These are phyloP conservation scores for Semaprochilodus insignis DNA, from an alignment of 2,797 vertebrate species.

Conservation along the genomic window DNA sequence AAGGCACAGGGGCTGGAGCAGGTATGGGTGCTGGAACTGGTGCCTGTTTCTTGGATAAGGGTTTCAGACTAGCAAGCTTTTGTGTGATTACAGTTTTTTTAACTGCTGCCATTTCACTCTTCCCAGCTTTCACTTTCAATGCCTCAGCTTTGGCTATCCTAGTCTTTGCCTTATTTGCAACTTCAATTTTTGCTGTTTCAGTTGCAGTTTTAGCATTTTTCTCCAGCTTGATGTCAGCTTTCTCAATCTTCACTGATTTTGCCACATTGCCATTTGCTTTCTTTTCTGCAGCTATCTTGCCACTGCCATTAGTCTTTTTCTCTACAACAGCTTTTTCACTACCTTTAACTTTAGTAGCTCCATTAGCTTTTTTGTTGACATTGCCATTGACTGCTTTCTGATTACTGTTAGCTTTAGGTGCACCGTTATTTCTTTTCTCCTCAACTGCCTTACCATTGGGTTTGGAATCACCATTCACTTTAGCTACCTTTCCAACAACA, in stretches of 20 bases:
- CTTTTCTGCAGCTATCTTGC: conserved; percentile 9
- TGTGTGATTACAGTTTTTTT: not conserved
- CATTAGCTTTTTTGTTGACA: conserved; percentile 68
- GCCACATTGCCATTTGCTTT: conserved; percentile 44
- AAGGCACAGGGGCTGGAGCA: conserved; percentile 45
- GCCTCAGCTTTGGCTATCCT: conserved; percentile 51
- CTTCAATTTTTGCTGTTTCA: conserved; percentile 19
- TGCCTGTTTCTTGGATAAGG: conserved; percentile 60
- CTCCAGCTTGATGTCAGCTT: conserved; percentile 68
- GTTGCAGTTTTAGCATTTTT: conserved; percentile 47
- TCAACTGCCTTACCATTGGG: conserved; percentile 54
- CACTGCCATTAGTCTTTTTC: conserved; percentile 19
- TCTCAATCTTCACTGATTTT: conserved; percentile 52
- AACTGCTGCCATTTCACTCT: conserved; percentile 10
- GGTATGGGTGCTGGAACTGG: conserved; percentile 52
- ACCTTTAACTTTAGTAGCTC: conserved; percentile 39
- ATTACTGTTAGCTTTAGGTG: conserved; percentile 4
- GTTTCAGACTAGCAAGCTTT: not conserved
- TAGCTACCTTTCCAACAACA: not conserved
- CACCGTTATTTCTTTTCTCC: conserved; percentile 64
- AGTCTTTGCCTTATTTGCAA: conserved; percentile 14
- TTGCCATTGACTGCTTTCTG: conserved; percentile 36
- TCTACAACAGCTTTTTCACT: conserved; percentile 5
- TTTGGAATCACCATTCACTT: not conserved
- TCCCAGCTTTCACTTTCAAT: conserved; percentile 55